Evolutionary conservation across 2,888 invertebrate genomes (phyloP).

Genomic region (Oscheius sp.): DNA sequence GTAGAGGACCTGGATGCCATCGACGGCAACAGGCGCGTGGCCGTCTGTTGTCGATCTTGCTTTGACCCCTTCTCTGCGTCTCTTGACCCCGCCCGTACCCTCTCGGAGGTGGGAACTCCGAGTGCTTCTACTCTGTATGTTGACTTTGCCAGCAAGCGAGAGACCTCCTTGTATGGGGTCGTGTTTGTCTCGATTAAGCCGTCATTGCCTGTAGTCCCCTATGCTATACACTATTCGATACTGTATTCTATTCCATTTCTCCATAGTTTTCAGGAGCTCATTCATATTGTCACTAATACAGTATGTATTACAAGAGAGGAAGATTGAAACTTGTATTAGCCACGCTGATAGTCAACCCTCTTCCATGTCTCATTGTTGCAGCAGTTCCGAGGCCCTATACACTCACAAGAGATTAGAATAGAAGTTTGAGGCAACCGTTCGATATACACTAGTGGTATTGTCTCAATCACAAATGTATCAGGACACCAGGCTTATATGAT

Average conservation of each 20-base stretch:
- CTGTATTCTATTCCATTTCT: slow-evolving; percentile 9
- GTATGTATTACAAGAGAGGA: too few relatives aligned
- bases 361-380: too few relatives aligned
- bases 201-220: not conserved
- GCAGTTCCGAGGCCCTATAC: too few relatives aligned
- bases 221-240: not conserved
- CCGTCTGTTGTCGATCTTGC: slow-evolving; percentile 21
- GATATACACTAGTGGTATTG: too few relatives aligned
- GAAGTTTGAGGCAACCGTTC: too few relatives aligned
- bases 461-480: too few relatives aligned
- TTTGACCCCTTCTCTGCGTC: slow-evolving; percentile 35
- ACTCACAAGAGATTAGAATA: too few relatives aligned
- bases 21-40: slow-evolving; percentile 23
- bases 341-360: too few relatives aligned
- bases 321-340: too few relatives aligned
- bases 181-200: slow-evolving; percentile 30
- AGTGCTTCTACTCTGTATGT: not conserved
- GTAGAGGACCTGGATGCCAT: not conserved
- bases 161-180: slow-evolving; percentile 9
- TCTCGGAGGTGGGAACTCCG: slow-evolving; percentile 27
- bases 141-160: slow-evolving; percentile 9
- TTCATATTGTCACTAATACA: too few relatives aligned
- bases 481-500: too few relatives aligned
- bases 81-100: not conserved
- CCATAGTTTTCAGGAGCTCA: not conserved